Evolutionary conservation across 1,140 invertebrate species (phyloP).

Genomic region (Holcopasites calliopsidis): DNA sequence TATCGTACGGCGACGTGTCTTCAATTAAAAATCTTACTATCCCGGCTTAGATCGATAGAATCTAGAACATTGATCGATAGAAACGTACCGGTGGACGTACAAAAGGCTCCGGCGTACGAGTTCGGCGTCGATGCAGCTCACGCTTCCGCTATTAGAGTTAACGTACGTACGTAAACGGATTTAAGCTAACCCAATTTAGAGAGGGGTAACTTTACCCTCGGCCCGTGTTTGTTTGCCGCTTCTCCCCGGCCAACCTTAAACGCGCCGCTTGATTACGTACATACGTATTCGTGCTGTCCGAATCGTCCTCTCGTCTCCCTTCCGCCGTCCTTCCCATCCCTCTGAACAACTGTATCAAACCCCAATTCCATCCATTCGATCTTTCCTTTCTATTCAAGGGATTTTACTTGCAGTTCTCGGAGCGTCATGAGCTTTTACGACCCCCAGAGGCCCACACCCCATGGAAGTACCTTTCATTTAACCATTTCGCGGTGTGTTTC

Average conservation of each 20-base stretch:
- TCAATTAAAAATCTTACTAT: neutral
- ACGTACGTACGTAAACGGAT: constrained; percentile 78
- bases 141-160: constrained; percentile 76
- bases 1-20: no score
- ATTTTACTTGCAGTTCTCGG: neutral
- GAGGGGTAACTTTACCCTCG: constrained; percentile 72
- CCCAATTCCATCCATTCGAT: neutral
- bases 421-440: no score
- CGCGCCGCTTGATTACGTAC: constrained; percentile 57
- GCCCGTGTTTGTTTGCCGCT: constrained; percentile 70
- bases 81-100: neutral
- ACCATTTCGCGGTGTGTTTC: no score
- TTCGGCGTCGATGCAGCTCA: constrained; percentile 64
- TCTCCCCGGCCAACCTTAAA: constrained; percentile 42
- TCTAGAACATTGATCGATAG: constrained; percentile 26
- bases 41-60: no score
- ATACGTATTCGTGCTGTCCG: constrained; percentile 35
- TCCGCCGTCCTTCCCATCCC: neutral
- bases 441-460: no score
- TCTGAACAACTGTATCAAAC: neutral
- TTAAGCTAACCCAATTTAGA: constrained; percentile 78
- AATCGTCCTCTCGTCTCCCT: constrained; percentile 25
- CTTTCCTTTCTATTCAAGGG: neutral
- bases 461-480: no score
- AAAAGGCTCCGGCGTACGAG: constrained; percentile 1